Evolutionary conservation across 2,888 invertebrate species (phyloP), one percentile per base, ranked within the genome.

Genomic region (Cheilosia scutellata): DNA sequence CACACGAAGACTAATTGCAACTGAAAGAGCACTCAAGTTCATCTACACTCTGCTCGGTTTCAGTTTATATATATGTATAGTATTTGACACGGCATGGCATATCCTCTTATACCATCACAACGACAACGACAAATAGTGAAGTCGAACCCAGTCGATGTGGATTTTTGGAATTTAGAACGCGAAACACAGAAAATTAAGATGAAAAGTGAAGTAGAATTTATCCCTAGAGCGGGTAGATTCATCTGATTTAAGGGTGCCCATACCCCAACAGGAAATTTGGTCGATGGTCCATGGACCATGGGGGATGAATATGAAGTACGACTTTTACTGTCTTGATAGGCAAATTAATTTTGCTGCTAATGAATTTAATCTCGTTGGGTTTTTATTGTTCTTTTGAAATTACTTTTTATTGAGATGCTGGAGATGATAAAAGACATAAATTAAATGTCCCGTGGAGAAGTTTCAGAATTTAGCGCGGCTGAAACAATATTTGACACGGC

Each of bases 321-420:
- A 29, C 9, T 40, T 20, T 70, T 57, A 65, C 51, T 53, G 60
- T 47, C 70, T 74, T 83, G 58, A 75, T 79, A 58, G 70, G 75
- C 33, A 49, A 75, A 84, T 84, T 84, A 84, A 80, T 84, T 79
- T 84, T 13, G 25, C 44, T 80, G 80, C 60, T 84, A 84, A 80
- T 84, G 80, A 80, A 75, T 80, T 84, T 80, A 84, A 84, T 75
- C 71, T 71, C 47, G 70, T 58, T 62, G 63, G 63, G 63, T 51
- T 74, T 74, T 72, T 74, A 80, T 84, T 84, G 75, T 75, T 75
- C 44, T 58, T 68, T 44, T 51, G 3, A 44, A 71, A 75, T 75
- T 44, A 63, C 29, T 51, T 65, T 70, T 55, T 51, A 42, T 75
- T 75, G 42, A 70, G 63, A 58, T 63, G 47, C 62, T 72, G 42